A percentile compares a stretch with the other conserved stretches of the same genome.
These are phyloP conservation scores for Falco novaeseelandiae DNA, from an alignment of 2,797 vertebrate species.

Conservation along the genomic window DNA sequence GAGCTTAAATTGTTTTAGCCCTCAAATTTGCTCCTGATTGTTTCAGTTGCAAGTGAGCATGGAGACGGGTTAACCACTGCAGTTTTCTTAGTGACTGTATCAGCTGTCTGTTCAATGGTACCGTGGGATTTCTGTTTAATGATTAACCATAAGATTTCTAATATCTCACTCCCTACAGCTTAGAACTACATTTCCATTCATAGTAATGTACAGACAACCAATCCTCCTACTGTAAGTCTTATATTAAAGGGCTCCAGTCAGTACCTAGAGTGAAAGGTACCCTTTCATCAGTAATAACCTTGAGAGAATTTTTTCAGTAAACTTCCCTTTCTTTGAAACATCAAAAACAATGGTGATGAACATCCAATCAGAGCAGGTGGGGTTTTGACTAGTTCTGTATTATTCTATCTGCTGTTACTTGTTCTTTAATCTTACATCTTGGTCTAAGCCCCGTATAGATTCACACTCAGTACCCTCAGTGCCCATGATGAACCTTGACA, in stretches of 20 bases:
- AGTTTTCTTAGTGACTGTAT: neutral
- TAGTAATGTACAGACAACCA: neutral
- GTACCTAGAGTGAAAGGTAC: neutral
- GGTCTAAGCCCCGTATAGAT: fast-evolving
- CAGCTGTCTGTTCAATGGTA: neutral
- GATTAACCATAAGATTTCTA: neutral
- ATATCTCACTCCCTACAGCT: neutral
- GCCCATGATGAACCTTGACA: neutral
- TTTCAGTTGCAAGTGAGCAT: neutral
- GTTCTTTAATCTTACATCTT: neutral
- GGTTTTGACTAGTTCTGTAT: neutral
- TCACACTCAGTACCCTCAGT: neutral
- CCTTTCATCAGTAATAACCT: neutral
- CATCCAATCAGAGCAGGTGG: neutral
- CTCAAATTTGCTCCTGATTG: neutral
- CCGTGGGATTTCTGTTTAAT: neutral
- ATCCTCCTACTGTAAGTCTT: neutral
- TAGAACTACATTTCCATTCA: neutral
- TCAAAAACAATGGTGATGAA: neutral
- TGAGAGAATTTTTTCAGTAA: neutral
- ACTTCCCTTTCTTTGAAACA: neutral
- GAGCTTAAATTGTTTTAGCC: neutral
- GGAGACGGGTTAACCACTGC: neutral
- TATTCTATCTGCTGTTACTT: neutral
- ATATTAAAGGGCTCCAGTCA: neutral